A percentile compares a stretch with the other conserved stretches of the same genome.
Conservation (phyloP, 2,113 vertebrate genomes). For the Triplophysa rosa region DNA sequence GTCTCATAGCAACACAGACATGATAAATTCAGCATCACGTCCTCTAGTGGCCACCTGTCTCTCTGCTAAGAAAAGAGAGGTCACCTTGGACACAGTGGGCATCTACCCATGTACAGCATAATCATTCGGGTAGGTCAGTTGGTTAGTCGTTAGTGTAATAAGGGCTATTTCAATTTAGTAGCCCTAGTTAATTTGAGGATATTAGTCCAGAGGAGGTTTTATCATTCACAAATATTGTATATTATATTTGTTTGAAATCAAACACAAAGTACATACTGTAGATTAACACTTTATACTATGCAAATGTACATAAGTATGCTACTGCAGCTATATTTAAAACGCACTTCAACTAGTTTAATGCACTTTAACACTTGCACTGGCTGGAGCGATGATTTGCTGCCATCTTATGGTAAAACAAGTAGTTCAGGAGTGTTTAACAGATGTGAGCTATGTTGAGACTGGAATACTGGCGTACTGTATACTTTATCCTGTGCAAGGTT, state of each 20-base stretch:
- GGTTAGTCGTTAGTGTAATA: too few species aligned
- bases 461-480: neutral
- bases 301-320: too few species aligned
- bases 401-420: conserved; percentile 29
- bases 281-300: too few species aligned
- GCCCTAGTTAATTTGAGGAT: too few species aligned
- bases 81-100: conserved; percentile 18
- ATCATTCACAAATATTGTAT: too few species aligned
- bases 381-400: neutral
- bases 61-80: neutral
- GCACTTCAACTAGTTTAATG: too few species aligned
- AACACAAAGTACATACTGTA: too few species aligned
- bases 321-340: too few species aligned
- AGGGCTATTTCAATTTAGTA: too few species aligned
- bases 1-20: conserved; percentile 36
- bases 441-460: neutral
- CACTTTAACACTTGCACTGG: neutral
- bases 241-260: too few species aligned
- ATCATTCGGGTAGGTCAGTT: neutral
- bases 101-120: neutral
- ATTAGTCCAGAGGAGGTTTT: too few species aligned
- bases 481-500: too few species aligned
- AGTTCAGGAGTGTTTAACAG: neutral
- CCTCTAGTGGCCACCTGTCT: conserved; percentile 36
- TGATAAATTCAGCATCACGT: conserved; percentile 15